Base-by-base conservation (phyloP, 2,113 vertebrate species). In the Oceanodroma tethys region DNA sequence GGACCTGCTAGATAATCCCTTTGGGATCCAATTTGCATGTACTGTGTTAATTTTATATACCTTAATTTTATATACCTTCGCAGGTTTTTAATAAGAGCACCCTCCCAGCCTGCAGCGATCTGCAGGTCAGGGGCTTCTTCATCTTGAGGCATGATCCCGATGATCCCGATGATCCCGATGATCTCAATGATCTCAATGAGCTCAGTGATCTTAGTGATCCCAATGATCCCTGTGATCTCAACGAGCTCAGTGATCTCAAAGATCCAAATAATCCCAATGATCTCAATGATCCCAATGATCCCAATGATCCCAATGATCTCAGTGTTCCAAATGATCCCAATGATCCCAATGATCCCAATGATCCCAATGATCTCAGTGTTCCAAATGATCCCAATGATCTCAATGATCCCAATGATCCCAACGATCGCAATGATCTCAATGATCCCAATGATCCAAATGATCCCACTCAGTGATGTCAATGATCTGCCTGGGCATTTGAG, bases 161-260 rank as follows among this genome's bases (percentile, higher is more conserved):
- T 45, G 30, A 19, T 59, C 21, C 10, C 45, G 13, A 3, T 4
- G 25, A 29, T 38, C n/a, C 6, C 19, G 30, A 60, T 11, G 13
- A 48, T 38, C 18, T 3, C 17, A 70, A 5, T 2, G 2, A 11
- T 16, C 7, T 3, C 7, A 30, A 6, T 18, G 8, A 38, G 16
- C 32, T 4, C 5, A 30, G 8, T 9, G 5, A 18, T 55, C 42
- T 3, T 13, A 29, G 0, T 4, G 6, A 15, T 22, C 68, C 5
- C 0, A 12, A 22, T 0, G 2, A 4, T 16, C 38, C 4, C 45
- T 21, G 5, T 3, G 1, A 42, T 34, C 50, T 47, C 30, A 3
- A 2, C 3, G 15, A 47, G 29, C 36, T 9, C 22, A 10, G 1
- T 3, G 18, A 43, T 38, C 70, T 29, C 29, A 47, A 13, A 11